Base-by-base conservation (phyloP, 2,888 invertebrate species). In the Mycalesis mineus region DNA sequence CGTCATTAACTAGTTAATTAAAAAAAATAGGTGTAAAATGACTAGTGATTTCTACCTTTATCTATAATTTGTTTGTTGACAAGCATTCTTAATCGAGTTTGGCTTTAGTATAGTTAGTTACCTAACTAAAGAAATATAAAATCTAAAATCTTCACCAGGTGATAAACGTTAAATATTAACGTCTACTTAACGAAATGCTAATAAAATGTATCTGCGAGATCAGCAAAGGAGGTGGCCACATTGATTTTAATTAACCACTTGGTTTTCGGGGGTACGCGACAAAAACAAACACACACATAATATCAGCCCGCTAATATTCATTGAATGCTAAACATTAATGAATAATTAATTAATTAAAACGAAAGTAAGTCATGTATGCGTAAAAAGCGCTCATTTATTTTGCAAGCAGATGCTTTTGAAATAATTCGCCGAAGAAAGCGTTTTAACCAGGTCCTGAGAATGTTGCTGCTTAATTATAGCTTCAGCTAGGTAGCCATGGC, bases 91-190 rank as follows among this genome's bases (percentile, higher is more conserved):
- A n/a, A n/a, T n/a, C n/a, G n/a, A n/a, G n/a, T n/a, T n/a, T n/a
- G n/a, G n/a, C n/a, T n/a, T n/a, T n/a, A n/a, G n/a, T n/a, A n/a
- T n/a, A n/a, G n/a, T n/a, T n/a, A n/a, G n/a, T n/a, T n/a, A n/a
- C n/a, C n/a, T n/a, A n/a, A n/a, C n/a, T n/a, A n/a, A n/a, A n/a
- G n/a, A n/a, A n/a, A n/a, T n/a, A n/a, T n/a, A n/a, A 33, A 1
- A 17, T 8, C 13, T 6, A 52, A 42, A 8, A 14, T 33, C 22
- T 6, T 31, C 37, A 49, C 9, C 58, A 68, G 72, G 73, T 72
- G 72, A 72, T 74, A 75, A 75, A 66, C 63, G 49, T 56, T 53
- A 8, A 47, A 58, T 54, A 47, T 55, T 53, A 41, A 45, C 15
- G n/a, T 49, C 40, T 33, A 9, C 9, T 48, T 28, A 22, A 49